Evolutionary conservation across 1,140 invertebrate genomes (phyloP).

Genomic region (Drosophila mojavensis): DNA sequence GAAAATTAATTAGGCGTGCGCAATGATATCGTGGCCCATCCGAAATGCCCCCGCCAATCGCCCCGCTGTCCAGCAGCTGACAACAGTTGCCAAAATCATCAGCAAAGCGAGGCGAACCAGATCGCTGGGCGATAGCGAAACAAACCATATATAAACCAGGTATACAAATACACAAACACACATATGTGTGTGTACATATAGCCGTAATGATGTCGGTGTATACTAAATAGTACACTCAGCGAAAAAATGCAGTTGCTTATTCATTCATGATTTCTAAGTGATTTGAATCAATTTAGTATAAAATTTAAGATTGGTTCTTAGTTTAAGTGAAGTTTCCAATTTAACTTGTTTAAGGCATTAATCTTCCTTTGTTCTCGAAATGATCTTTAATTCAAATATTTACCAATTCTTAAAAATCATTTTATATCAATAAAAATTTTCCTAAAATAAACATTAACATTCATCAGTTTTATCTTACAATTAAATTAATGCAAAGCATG

Average conservation of each 20-base stretch:
- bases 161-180: not conserved
- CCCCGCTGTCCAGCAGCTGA: not conserved
- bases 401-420: too few species aligned
- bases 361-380: too few species aligned
- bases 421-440: too few species aligned
- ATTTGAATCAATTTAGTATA: too few species aligned
- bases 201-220: not conserved
- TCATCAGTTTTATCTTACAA: too few species aligned
- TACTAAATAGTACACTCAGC: not conserved
- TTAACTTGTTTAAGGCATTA: too few species aligned
- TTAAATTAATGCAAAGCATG: too few species aligned
- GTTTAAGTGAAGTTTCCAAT: too few species aligned
- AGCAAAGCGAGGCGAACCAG: conserved; percentile 34
- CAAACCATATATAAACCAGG: conserved; percentile 24
- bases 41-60: not conserved
- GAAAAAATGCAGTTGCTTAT: not conserved
- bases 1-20: conserved; percentile 74
- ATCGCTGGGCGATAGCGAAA: conserved; percentile 36
- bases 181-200: conserved; percentile 9
- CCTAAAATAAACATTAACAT: too few species aligned
- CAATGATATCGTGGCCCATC: conserved; percentile 39
- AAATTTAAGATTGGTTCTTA: too few species aligned
- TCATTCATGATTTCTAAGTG: too few species aligned
- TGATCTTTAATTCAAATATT: too few species aligned
- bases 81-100: conserved; percentile 49